Conservation (phyloP, 2,797 vertebrate species). For the Falco biarmicus region DNA sequence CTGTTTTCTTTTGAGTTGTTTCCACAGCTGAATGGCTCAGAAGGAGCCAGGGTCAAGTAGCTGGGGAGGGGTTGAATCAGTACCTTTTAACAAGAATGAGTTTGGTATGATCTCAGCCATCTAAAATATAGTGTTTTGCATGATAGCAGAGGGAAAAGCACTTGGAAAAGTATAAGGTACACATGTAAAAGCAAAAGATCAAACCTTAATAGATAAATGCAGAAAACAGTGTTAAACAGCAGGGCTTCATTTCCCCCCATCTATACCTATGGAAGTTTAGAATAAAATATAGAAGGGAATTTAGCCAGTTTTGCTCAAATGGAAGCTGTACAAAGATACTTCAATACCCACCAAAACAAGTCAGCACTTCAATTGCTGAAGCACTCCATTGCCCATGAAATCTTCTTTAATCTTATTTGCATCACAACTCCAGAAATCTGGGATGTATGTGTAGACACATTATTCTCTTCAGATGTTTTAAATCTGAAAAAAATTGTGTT, state of each 20-base stretch:
- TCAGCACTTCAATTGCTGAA: neutral
- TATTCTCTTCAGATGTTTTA: neutral
- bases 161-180: neutral
- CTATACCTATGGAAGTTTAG: neutral
- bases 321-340: neutral
- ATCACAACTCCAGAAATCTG: neutral
- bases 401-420: neutral
- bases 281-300: neutral
- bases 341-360: neutral
- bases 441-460: neutral
- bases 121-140: neutral
- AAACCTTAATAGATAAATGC: neutral
- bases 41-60: neutral
- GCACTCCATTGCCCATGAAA: neutral
- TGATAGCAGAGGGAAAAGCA: neutral
- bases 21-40: neutral
- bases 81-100: neutral
- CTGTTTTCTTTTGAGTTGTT: slow-evolving; percentile 5
- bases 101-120: neutral
- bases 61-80: neutral
- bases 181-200: neutral
- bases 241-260: neutral
- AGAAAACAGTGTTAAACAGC: neutral
- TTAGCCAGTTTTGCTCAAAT: neutral
- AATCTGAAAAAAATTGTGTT: neutral